Percentiles rank a stretch among this genome's conserved stretches.
phyloP scores from a whole-genome alignment of 2,797 vertebrate genomes.

The Schizopygopsis malacanthus region DNA sequence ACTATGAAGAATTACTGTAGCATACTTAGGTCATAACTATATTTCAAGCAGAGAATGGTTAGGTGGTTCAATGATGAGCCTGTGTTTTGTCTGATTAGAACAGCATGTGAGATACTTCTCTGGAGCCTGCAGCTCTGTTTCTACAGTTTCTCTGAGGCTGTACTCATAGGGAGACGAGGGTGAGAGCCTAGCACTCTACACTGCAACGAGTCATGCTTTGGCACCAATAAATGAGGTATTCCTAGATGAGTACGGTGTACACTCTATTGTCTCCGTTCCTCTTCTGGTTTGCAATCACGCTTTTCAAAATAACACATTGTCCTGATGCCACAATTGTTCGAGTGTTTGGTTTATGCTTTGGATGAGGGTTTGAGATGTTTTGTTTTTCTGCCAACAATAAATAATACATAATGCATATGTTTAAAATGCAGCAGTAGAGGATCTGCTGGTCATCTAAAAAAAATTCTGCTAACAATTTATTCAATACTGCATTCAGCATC shows the following conservation, averaged over 20 bases:
- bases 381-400: neutral
- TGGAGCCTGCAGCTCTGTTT: neutral
- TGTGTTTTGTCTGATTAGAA: constrained; percentile 25
- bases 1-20: neutral
- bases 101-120: neutral
- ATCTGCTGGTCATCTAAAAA: neutral
- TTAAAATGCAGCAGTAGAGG: neutral
- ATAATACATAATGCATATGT: constrained; percentile 20
- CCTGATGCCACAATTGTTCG: constrained; percentile 5
- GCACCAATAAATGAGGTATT: constrained; percentile 18
- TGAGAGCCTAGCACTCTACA: constrained; percentile 27
- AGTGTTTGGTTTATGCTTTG: neutral
- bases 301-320: constrained; percentile 37
- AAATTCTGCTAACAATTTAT: neutral
- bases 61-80: neutral
- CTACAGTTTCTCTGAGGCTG: constrained; percentile 7
- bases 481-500: neutral
- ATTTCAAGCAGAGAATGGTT: constrained; percentile 25
- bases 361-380: constrained; percentile 1
- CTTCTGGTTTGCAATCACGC: neutral
- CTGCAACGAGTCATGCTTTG: constrained; percentile 30
- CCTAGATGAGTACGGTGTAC: constrained; percentile 1
- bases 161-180: constrained; percentile 5
- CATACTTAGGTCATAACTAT: neutral
- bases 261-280: constrained; percentile 6